Evolutionary conservation across 2,888 invertebrate species (phyloP).

Genomic region (Brachypterus glaber): DNA sequence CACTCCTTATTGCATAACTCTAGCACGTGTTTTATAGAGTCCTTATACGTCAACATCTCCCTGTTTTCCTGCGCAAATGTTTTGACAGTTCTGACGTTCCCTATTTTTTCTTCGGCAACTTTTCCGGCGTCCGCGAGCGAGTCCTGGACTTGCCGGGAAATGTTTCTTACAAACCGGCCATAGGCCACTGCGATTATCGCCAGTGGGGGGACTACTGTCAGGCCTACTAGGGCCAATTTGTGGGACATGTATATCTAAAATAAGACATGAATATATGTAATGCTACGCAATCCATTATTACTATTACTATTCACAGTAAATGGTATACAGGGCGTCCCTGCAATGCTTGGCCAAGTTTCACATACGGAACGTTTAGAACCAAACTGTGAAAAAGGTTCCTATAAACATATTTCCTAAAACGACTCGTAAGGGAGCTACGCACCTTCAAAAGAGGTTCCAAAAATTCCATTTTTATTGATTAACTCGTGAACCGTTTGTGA

Average conservation of each 20-base stretch:
- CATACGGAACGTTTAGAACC: too few species aligned
- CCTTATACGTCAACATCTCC: constrained; percentile 62
- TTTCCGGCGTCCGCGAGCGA: constrained; percentile 53
- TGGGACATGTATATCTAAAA: constrained; percentile 83
- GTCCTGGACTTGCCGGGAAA: constrained; percentile 73
- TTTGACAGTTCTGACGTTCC: constrained; percentile 88
- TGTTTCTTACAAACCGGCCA: constrained; percentile 74
- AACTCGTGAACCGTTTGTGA: too few species aligned
- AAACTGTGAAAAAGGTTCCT: too few species aligned
- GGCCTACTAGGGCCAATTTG: constrained; percentile 74
- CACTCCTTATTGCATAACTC: constrained; percentile 78
- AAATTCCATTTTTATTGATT: too few species aligned
- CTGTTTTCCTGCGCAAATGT: constrained; percentile 78
- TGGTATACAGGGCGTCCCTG: background rate
- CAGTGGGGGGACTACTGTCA: constrained; percentile 84
- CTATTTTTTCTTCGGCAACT: constrained; percentile 84
- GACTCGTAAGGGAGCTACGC: too few species aligned
- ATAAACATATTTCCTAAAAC: too few species aligned
- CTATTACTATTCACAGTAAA: too few species aligned
- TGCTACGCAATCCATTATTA: constrained; percentile 10
- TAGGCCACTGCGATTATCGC: constrained; percentile 74
- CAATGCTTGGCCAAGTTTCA: too few species aligned
- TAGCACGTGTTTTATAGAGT: constrained; percentile 62
- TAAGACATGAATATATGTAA: too few species aligned
- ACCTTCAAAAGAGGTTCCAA: too few species aligned